Base-by-base conservation (phyloP, 2,888 invertebrate genomes). In the Andrena dorsata region DNA sequence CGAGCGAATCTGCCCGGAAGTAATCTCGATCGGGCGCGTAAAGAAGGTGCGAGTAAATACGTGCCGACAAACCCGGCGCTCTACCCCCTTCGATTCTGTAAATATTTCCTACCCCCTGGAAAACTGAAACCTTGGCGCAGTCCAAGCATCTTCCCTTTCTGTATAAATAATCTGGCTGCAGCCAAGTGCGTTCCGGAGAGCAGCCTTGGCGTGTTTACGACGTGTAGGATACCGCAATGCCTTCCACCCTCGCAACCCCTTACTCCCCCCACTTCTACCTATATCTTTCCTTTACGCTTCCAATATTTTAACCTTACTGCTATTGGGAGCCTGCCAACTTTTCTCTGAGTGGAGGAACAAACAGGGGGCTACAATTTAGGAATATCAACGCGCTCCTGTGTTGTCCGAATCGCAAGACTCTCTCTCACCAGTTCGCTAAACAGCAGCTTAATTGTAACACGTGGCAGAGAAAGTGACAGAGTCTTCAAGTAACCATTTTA, bases 21-120 rank as follows among this genome's bases (percentile, higher is more conserved):
- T 85, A 85, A 85, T 85, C 76, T 85, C 73, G 75, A 74, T 85
- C 81, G 76, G 80, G 77, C 68, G 81, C 76, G 76, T 84, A 76
- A 81, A 41, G 41, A 16, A 84, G 71, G 58, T 68, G 32, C 71
- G 53, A 60, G 83, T 76, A 85, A 83, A 85, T 83, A 82, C 71
- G 53, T 28, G 69, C 71, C 49, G 79, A 84, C 79, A 71, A 74
- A 79, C 79, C 73, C 26, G 41, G 82, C 78, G 53, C 65, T 47
- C 26, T 47, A 32, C 68, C 72, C 60, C 26, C 63, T 61, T 71
- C 65, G 68, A 65, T 77, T 75, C 51, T 61, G 51, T 75, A 83
- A 84, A 84, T 80, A 83, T 84, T 84, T 80, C 80, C 80, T 80
- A 75, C 68, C 60, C 28, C 35, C 0, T 13, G 53, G 53, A 26